These are phyloP conservation scores for Picathartes gymnocephalus DNA, from an alignment of 2,113 vertebrate species.

Conservation along the genomic window DNA sequence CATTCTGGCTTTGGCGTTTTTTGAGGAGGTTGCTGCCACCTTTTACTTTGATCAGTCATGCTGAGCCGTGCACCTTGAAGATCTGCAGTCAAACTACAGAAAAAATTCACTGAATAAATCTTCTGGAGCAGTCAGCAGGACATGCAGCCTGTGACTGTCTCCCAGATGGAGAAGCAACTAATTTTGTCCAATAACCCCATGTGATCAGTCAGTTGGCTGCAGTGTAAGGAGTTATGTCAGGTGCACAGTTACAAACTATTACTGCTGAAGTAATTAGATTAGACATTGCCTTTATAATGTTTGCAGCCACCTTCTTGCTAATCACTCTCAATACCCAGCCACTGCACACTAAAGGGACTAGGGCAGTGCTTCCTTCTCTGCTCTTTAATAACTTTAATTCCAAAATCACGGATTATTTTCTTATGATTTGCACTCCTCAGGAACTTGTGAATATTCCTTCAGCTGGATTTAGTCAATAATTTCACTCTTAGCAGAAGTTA, in stretches of 20 bases:
- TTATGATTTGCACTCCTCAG: neutral
- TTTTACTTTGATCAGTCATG: neutral
- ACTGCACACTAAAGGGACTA: neutral
- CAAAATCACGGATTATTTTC: neutral
- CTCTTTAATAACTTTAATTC: neutral
- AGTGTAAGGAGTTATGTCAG: slow-evolving; percentile 8
- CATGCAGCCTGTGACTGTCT: neutral
- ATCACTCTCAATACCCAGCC: neutral
- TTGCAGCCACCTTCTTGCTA: neutral
- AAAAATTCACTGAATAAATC: neutral
- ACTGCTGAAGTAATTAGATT: slow-evolving; percentile 37
- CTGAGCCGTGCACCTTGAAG: neutral
- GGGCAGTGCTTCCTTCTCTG: neutral
- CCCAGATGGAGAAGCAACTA: slow-evolving; percentile 29
- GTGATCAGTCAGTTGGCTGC: slow-evolving; percentile 23
- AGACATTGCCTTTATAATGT: slow-evolving; percentile 7
- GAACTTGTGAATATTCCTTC: neutral
- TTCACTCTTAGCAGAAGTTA: neutral
- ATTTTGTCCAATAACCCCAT: slow-evolving; percentile 25
- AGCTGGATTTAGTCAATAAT: neutral
- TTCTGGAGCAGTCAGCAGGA: neutral
- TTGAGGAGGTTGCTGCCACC: neutral
- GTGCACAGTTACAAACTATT: neutral
- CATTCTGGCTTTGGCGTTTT: neutral
- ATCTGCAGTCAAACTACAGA: neutral